These are phyloP conservation scores for Rhea pennata DNA, from an alignment of 2,113 vertebrate species.

Conservation along the genomic window DNA sequence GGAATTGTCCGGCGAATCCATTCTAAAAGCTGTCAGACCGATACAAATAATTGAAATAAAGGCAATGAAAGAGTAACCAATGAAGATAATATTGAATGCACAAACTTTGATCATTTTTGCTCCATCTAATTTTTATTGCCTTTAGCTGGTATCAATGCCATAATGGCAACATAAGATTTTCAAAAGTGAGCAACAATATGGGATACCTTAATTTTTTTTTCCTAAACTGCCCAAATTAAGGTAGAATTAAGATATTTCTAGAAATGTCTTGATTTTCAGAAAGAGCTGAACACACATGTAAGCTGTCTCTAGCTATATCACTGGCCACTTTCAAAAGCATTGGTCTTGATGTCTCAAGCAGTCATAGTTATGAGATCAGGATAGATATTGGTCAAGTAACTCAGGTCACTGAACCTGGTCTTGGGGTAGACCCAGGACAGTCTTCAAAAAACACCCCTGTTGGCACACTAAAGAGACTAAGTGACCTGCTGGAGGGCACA, in stretches of 20 bases:
- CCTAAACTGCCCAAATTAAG: not conserved
- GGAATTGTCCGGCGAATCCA: conserved; percentile 98
- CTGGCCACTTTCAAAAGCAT: not conserved
- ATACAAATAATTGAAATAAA: conserved; percentile 9
- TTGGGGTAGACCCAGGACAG: not conserved
- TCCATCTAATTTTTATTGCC: not conserved
- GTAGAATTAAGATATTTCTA: not conserved
- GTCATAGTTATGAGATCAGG: not conserved
- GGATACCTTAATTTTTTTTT: not conserved
- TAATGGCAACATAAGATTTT: not conserved
- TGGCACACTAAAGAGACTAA: not conserved
- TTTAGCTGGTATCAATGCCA: not conserved
- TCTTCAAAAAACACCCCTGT: not conserved
- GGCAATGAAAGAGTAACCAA: not conserved
- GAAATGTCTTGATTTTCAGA: not conserved
- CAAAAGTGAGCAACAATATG: not conserved
- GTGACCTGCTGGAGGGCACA: not conserved
- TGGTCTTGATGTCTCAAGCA: not conserved
- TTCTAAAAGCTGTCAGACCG: conserved; percentile 84
- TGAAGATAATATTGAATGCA: not conserved
- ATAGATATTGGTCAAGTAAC: not conserved
- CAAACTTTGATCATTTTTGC: not conserved
- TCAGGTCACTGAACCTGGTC: not conserved
- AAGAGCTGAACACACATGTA: not conserved
- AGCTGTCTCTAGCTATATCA: not conserved